phyloP scores from a whole-genome alignment of 2,888 invertebrate species.

The Disparrhopalites patrizii region DNA sequence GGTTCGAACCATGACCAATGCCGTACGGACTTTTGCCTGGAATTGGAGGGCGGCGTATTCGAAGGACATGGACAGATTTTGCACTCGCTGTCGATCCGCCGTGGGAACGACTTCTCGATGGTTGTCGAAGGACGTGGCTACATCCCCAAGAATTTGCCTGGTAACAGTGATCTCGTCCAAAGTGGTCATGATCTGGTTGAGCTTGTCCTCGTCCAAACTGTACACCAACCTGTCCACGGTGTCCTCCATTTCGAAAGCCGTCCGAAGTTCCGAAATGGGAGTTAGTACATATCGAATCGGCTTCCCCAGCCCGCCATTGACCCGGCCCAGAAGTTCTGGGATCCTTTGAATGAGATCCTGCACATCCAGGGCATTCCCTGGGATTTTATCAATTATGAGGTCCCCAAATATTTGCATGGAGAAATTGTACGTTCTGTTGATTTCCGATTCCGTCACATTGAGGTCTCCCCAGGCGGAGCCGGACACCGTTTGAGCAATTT shows the following conservation, averaged over 20 bases:
- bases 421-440: neutral
- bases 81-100: neutral
- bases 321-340: neutral
- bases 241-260: neutral
- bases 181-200: neutral
- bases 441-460: neutral
- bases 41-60: neutral
- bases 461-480: neutral
- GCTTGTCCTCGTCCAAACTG: slow-evolving; percentile 4
- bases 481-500: neutral
- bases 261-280: neutral
- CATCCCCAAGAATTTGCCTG: neutral
- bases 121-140: neutral
- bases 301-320: neutral
- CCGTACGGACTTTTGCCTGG: neutral
- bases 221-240: neutral
- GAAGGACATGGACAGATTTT: neutral
- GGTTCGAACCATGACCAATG: neutral
- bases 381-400: neutral
- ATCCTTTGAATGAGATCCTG: neutral
- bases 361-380: neutral
- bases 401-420: neutral
- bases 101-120: neutral
- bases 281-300: neutral
- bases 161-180: neutral